phyloP scores from a whole-genome alignment of 2,888 invertebrate species.

The Hirudinaria manillensis region DNA sequence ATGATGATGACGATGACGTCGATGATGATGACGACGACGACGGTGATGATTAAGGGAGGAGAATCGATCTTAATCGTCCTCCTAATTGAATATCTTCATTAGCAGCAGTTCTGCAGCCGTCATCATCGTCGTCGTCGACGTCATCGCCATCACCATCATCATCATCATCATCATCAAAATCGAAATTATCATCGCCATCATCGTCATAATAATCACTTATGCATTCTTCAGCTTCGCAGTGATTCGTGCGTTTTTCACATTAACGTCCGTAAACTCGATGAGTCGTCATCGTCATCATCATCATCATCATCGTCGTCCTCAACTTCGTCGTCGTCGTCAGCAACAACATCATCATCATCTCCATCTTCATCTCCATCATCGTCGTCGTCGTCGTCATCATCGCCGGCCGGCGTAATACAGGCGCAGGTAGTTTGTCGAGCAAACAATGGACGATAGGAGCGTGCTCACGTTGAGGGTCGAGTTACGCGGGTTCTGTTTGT shows the following conservation, averaged over 20 bases:
- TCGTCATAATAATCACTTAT: conserved; percentile 10
- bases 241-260: too few relatives aligned
- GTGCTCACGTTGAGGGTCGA: too few relatives aligned
- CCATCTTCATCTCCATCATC: conserved; percentile 27
- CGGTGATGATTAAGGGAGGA: neutral
- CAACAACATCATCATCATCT: conserved; percentile 22
- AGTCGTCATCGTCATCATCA: conserved; percentile 1
- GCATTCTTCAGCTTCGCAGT: conserved; percentile 5
- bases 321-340: conserved; percentile 15
- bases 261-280: too few relatives aligned
- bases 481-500: neutral
- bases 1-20: conserved; percentile 20
- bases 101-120: neutral
- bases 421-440: too few relatives aligned
- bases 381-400: conserved; percentile 23
- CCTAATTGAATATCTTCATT: too few relatives aligned
- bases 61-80: too few relatives aligned
- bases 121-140: conserved; percentile 20
- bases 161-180: conserved; percentile 18
- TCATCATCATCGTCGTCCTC: conserved; percentile 5
- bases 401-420: conserved; percentile 2
- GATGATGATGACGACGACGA: conserved; percentile 15
- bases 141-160: conserved; percentile 14
- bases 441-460: too few relatives aligned
- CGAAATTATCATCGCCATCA: neutral